These are phyloP conservation scores for Phallusia fumigata DNA, from an alignment of 23 tunicate species.

Conservation along the genomic window DNA sequence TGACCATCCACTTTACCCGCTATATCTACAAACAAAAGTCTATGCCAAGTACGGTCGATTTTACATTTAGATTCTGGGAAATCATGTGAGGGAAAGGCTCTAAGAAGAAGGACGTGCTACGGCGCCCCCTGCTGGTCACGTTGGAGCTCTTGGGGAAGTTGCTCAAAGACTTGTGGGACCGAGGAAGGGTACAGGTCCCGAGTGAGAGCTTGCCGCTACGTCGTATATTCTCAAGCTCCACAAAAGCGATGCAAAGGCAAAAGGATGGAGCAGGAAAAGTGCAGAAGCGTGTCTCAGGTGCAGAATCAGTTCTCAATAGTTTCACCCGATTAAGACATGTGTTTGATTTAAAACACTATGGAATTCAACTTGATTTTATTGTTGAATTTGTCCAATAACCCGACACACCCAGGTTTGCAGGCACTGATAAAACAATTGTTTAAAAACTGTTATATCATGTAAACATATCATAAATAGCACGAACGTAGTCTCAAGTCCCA, in stretches of 20 bases:
- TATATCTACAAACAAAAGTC: too few relatives aligned
- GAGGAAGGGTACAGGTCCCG: background rate
- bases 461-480: too few relatives aligned
- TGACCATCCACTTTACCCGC: too few relatives aligned
- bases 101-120: conserved; percentile 25
- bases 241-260: background rate
- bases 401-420: too few relatives aligned
- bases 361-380: too few relatives aligned
- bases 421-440: too few relatives aligned
- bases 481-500: too few relatives aligned
- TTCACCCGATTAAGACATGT: too few relatives aligned
- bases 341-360: too few relatives aligned
- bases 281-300: background rate
- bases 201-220: background rate
- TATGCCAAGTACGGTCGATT: too few relatives aligned
- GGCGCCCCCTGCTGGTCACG: conserved; percentile 43
- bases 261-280: background rate
- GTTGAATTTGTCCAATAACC: too few relatives aligned
- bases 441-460: too few relatives aligned
- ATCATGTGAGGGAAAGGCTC: conserved; percentile 17
- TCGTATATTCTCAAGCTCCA: background rate
- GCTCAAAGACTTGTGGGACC: conserved; percentile 22
- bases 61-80: conserved; percentile 1
- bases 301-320: background rate
- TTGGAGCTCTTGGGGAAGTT: conserved; percentile 23